Evolutionary conservation across 1,140 invertebrate species (phyloP), one percentile per base, ranked within the genome.

Genomic region (Diploscapter pachys): DNA sequence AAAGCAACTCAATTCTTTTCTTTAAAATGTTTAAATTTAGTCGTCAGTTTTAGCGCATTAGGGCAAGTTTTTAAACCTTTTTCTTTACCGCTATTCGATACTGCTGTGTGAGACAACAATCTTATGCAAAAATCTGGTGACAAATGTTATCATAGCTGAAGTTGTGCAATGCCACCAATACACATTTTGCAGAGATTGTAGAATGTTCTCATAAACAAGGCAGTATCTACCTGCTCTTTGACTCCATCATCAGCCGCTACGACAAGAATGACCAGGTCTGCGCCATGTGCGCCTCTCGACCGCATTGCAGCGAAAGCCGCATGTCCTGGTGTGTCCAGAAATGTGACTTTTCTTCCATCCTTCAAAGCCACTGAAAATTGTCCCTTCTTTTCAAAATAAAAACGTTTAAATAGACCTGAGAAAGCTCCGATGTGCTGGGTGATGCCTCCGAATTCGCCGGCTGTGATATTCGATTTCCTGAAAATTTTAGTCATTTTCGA

Each of bases 351-450:
- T 63, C 93, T 90, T 2, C 90, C 91, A 61, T 83, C 78, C n/a
- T 89, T 80, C 56, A 93, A 82, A 50, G 86, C 88, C 31, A 93
- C 92, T 90, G 81, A 13, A 86, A 64, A 49, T 11, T 6, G 63
- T 9, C 31, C n/a, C 6, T 71, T 49, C 67, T 56, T 5, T 55
- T 9, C 57, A 70, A 62, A 76, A 77, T 69, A 6, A 67, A 8
- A 48, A 71, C 5, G 72, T 50, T 9, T 5, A 79, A 57, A 64
- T 54, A 71, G 78, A 88, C 89, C 92, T 85, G 92, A 91, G 88
- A 99, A 99, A 55, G 97, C 97, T 77, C 96, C 97, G 86, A 99
- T 98, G 86, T 99, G 96, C 87, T 99, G 97, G 0, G 97, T 99
- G 62, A 99, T 99, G 13, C 97, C 97, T n/a, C 97, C 97, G 88